Conservation (phyloP, 2,113 vertebrate genomes). For the Peromyscus leucopus region DNA sequence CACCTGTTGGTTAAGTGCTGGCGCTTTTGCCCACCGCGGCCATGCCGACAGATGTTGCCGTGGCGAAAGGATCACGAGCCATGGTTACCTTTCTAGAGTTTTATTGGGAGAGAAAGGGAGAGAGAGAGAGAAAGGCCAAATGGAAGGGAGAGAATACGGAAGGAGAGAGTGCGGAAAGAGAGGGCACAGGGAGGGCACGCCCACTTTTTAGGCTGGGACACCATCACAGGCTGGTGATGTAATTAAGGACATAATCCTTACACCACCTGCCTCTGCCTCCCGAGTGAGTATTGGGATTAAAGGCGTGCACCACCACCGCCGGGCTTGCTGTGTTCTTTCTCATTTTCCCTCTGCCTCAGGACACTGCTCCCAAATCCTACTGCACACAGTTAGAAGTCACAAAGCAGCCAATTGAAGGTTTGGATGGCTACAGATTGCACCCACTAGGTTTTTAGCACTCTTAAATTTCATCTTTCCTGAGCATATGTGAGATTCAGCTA, state of each 20-base stretch:
- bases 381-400: neutral
- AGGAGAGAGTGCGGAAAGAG: too few relatives aligned
- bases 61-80: too few relatives aligned
- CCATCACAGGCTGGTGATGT: too few relatives aligned
- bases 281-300: neutral
- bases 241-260: too few relatives aligned
- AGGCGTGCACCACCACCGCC: fast-evolving
- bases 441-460: neutral
- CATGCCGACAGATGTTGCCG: too few relatives aligned
- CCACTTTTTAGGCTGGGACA: too few relatives aligned
- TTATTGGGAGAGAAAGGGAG: too few relatives aligned
- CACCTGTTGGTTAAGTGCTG: neutral
- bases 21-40: too few relatives aligned
- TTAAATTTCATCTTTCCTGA: neutral
- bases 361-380: neutral
- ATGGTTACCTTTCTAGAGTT: too few relatives aligned
- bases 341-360: neutral
- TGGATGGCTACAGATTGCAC: neutral
- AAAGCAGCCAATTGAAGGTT: neutral
- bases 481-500: neutral
- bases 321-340: neutral
- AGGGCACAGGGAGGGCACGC: too few relatives aligned
- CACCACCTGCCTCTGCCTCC: neutral
- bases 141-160: too few relatives aligned
- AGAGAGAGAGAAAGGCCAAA: too few relatives aligned